Conservation (phyloP, 2,113 vertebrate species). For the Microtus richardsoni region DNA sequence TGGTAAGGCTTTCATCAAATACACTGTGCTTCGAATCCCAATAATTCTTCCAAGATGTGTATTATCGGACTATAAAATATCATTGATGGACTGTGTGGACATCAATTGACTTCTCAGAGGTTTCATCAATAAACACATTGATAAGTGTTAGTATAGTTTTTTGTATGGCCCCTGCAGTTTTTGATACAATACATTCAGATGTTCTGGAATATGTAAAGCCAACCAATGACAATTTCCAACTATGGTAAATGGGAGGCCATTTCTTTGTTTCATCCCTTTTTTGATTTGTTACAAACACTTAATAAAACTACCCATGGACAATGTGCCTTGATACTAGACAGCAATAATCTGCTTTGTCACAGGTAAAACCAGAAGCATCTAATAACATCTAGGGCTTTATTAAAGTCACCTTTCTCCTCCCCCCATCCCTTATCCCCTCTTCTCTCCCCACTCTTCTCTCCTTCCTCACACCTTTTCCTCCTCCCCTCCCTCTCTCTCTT, state of each 20-base stretch:
- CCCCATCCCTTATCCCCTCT: neutral
- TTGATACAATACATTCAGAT: constrained; percentile 6
- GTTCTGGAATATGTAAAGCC: neutral
- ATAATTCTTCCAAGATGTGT: constrained; percentile 18
- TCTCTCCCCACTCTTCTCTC: too few species aligned
- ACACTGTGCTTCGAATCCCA: neutral
- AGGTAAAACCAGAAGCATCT: neutral
- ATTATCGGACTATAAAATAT: neutral
- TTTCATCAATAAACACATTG: neutral
- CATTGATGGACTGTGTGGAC: neutral
- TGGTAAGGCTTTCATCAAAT: neutral
- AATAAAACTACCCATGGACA: neutral
- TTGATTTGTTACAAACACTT: neutral
- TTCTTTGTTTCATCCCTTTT: neutral
- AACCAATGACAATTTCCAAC: neutral
- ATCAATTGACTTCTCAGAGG: neutral
- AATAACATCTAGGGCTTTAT: neutral
- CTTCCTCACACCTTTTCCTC: too few species aligned
- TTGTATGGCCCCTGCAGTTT: neutral
- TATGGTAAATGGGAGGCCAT: neutral
- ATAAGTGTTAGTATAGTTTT: neutral
- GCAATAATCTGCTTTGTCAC: neutral
- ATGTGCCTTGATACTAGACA: neutral
- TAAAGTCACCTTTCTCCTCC: neutral
- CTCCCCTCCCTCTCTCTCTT: too few species aligned